Percentiles rank a stretch among this genome's conserved stretches.
phyloP scores from a whole-genome alignment of 2,797 vertebrate species.

The Champsocephalus esox region DNA sequence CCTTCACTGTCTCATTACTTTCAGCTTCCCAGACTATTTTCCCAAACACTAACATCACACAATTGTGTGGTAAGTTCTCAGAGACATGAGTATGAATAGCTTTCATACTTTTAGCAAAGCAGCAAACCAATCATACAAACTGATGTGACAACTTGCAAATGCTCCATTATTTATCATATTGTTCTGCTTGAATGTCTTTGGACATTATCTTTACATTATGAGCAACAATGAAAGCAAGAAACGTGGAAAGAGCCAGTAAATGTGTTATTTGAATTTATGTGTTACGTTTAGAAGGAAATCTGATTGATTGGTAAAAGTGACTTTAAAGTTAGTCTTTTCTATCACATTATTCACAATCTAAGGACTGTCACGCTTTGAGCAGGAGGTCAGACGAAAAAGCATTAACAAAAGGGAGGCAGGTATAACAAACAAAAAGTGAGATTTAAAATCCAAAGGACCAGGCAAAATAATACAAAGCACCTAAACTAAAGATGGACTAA shows the following conservation, averaged over 20 bases:
- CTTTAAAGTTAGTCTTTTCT: too few species aligned
- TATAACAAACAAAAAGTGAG: too few species aligned
- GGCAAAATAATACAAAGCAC: too few species aligned
- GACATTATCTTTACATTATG: not conserved
- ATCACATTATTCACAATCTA: too few species aligned
- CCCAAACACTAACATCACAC: not conserved
- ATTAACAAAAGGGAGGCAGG: too few species aligned
- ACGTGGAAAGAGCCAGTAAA: not conserved
- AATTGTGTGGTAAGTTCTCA: not conserved
- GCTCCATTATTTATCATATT: not conserved
- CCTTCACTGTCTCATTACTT: not conserved
- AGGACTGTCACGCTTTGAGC: too few species aligned
- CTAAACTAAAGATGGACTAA: too few species aligned
- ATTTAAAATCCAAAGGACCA: too few species aligned
- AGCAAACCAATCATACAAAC: not conserved
- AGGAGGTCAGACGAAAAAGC: too few species aligned
- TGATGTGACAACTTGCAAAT: not conserved
- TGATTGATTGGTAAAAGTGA: too few species aligned
- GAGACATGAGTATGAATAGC: not conserved
- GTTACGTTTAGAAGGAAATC: too few species aligned
- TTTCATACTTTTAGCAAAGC: conserved; percentile 2
- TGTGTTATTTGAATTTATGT: not conserved
- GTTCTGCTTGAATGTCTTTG: not conserved
- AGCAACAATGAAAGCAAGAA: not conserved
- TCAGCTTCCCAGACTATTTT: not conserved